Conservation (phyloP, 2,888 invertebrate species). For the Xylophagus ater region DNA sequence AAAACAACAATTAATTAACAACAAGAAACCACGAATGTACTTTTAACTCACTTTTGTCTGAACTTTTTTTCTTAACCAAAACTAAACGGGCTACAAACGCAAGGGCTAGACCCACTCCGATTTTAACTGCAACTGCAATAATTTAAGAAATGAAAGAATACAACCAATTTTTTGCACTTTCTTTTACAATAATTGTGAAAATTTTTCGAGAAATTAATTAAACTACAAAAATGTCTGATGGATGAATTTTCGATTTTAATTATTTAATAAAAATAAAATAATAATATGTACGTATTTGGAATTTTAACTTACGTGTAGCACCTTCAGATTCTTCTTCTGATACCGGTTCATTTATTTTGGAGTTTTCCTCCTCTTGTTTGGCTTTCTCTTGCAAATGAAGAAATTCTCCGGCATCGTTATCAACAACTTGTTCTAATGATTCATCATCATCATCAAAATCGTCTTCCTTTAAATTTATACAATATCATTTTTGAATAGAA, state of each 20-base stretch:
- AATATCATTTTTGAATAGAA: background rate
- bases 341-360: constrained; percentile 20
- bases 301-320: constrained; percentile 23
- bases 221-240: background rate
- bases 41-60: constrained; percentile 44
- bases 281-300: background rate
- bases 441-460: constrained; percentile 33
- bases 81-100: constrained; percentile 77
- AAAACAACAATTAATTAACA: constrained; percentile 5
- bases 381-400: constrained; percentile 27
- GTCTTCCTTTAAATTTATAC: constrained; percentile 28
- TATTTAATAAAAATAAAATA: constrained; percentile 1
- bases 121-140: constrained; percentile 80
- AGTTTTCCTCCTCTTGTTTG: constrained; percentile 26
- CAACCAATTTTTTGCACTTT: constrained; percentile 21
- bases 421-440: constrained; percentile 32
- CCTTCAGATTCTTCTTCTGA: constrained; percentile 21
- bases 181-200: constrained; percentile 7
- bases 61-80: constrained; percentile 55
- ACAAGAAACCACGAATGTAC: constrained; percentile 6
- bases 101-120: constrained; percentile 74
- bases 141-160: constrained; percentile 15
- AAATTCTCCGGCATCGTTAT: constrained; percentile 34
- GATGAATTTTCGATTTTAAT: background rate
- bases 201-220: background rate